Conservation (phyloP, 2,113 vertebrate species). For the Canis aureus region DNA sequence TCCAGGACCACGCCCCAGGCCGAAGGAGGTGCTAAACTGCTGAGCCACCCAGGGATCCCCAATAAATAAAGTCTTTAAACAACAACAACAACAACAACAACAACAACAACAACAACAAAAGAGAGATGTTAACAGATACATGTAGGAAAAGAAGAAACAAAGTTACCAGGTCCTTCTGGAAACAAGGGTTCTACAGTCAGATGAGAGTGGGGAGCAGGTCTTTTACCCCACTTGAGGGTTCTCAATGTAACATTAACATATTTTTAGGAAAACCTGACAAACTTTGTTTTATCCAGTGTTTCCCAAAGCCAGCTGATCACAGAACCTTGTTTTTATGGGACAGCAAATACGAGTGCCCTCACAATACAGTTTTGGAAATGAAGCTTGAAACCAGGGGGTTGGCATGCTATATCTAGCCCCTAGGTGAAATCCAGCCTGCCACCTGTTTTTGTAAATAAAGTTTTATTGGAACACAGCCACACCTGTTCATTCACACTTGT, state of each 20-base stretch:
- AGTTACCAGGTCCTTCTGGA: neutral
- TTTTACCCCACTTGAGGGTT: neutral
- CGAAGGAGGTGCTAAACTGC: no score
- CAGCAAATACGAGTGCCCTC: neutral
- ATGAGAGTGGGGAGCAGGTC: neutral
- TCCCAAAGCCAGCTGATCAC: neutral
- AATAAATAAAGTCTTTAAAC: no score
- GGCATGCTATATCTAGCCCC: neutral
- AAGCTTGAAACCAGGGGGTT: neutral
- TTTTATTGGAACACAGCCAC: neutral
- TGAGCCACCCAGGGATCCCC: no score
- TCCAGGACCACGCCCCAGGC: no score
- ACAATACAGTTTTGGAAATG: neutral
- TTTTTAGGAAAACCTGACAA: neutral
- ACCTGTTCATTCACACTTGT: neutral
- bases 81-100: no score
- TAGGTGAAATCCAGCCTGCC: accelerated
- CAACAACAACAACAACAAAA: neutral
- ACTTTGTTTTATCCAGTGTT: neutral
- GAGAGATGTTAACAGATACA: neutral
- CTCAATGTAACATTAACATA: no score
- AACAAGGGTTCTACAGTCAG: neutral
- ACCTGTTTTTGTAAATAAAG: neutral
- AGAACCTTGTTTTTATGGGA: neutral
- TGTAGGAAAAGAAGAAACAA: neutral